phyloP scores from a whole-genome alignment of 1,140 invertebrate species.

The Bombyx mori region DNA sequence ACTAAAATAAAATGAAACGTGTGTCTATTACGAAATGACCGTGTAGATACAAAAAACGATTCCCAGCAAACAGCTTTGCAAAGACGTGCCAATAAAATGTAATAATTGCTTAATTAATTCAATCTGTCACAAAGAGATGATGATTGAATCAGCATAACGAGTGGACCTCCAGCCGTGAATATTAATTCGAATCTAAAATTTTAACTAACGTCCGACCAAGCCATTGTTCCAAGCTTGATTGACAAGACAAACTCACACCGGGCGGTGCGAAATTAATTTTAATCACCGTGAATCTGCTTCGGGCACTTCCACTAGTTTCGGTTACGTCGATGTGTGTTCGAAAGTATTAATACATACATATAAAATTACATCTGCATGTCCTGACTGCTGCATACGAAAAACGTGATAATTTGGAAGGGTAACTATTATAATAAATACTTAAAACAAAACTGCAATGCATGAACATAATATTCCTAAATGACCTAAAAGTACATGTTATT shows the following conservation, averaged over 20 bases:
- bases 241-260: slow-evolving; percentile 33
- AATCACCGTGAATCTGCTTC: slow-evolving; percentile 21
- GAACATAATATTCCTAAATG: too few relatives aligned
- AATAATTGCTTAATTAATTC: slow-evolving; percentile 18
- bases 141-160: slow-evolving; percentile 17
- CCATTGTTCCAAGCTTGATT: slow-evolving; percentile 23
- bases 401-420: too few relatives aligned
- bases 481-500: too few relatives aligned
- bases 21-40: too few relatives aligned
- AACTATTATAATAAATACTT: too few relatives aligned
- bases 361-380: too few relatives aligned
- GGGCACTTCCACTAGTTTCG: slow-evolving; percentile 25
- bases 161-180: slow-evolving; percentile 3
- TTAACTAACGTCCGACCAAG: background rate
- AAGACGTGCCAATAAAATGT: slow-evolving; percentile 12
- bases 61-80: background rate
- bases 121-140: slow-evolving; percentile 18
- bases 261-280: slow-evolving; percentile 39
- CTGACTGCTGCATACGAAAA: too few relatives aligned
- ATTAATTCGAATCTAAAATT: slow-evolving; percentile 10
- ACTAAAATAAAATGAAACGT: too few relatives aligned
- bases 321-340: too few relatives aligned
- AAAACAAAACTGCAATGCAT: too few relatives aligned
- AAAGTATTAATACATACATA: too few relatives aligned
- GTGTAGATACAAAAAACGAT: too few relatives aligned